Evolutionary conservation across 2,888 invertebrate species (phyloP).

Genomic region (Apodemia mormo): DNA sequence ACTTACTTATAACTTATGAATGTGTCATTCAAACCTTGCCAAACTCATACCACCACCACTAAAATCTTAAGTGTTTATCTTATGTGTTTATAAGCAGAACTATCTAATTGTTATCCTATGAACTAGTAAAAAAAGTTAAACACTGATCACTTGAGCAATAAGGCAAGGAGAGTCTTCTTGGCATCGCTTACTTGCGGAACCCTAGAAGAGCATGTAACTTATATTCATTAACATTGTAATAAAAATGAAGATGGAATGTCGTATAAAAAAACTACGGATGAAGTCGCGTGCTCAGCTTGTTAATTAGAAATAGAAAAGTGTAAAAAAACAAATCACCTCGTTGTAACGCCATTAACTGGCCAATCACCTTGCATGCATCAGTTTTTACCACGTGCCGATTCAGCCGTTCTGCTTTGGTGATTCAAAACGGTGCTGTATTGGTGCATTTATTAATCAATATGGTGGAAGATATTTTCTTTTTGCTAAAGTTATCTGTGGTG

Average conservation of each 20-base stretch:
- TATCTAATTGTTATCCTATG: too few relatives aligned
- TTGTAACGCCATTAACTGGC: conserved; percentile 8
- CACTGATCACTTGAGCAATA: too few relatives aligned
- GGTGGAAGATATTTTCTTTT: neutral
- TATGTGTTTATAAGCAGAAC: too few relatives aligned
- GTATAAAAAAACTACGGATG: conserved; percentile 4
- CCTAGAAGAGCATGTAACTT: neutral
- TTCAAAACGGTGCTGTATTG: conserved; percentile 10
- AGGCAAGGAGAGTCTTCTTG: too few relatives aligned
- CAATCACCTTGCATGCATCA: conserved; percentile 10
- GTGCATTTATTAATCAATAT: conserved; percentile 14
- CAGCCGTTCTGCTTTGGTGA: conserved; percentile 15
- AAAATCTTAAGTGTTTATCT: too few relatives aligned
- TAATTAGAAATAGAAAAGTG: conserved; percentile 15
- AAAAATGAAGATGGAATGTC: conserved; percentile 1
- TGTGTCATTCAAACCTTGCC: too few relatives aligned
- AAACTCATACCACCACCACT: too few relatives aligned
- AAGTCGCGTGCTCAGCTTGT: conserved; percentile 11
- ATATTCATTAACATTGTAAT: neutral
- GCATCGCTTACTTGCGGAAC: neutral
- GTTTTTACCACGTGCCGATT: conserved; percentile 11
- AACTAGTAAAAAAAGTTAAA: too few relatives aligned
- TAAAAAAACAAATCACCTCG: conserved; percentile 12
- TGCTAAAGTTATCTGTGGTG: neutral
- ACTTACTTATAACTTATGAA: too few relatives aligned